Evolutionary conservation across 1,140 invertebrate species (phyloP).

Genomic region (Drosophila ironensis): DNA sequence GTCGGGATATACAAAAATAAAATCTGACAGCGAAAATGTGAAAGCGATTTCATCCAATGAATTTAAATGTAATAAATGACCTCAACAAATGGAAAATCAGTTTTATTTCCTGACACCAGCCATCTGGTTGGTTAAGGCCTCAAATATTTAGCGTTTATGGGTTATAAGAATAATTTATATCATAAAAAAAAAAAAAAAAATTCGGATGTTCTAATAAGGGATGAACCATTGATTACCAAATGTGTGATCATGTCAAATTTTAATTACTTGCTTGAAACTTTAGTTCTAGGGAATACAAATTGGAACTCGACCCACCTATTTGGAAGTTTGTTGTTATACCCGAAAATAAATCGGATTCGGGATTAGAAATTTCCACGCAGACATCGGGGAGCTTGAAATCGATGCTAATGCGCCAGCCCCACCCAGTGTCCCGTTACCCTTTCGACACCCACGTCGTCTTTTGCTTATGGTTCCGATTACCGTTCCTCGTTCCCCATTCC

Average conservation of each 20-base stretch:
- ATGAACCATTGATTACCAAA: too few species aligned
- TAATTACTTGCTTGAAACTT: too few species aligned
- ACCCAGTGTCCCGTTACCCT: conserved; percentile 11
- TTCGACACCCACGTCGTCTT: neutral
- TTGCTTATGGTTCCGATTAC: too few species aligned
- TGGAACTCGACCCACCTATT: neutral
- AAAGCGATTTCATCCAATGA: neutral
- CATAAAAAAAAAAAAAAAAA: too few species aligned
- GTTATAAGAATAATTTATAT: too few species aligned
- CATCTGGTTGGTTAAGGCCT: too few species aligned
- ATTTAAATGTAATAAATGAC: conserved; percentile 3
- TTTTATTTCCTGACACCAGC: too few species aligned
- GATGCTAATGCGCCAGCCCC: conserved; percentile 33
- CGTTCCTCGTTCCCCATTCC: neutral
- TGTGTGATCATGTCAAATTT: too few species aligned
- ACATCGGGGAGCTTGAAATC: conserved; percentile 49
- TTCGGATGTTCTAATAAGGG: too few species aligned
- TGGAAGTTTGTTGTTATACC: neutral
- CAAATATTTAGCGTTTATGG: too few species aligned
- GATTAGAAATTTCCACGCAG: conserved; percentile 48
- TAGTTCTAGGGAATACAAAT: neutral
- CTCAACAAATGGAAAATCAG: too few species aligned
- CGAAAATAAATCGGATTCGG: conserved; percentile 44
- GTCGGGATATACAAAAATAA: conserved; percentile 7
- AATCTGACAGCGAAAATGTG: conserved; percentile 8